Evolutionary conservation across 2,888 invertebrate genomes (phyloP), one percentile per base, ranked within the genome.

Genomic region (Macaria liturata): DNA sequence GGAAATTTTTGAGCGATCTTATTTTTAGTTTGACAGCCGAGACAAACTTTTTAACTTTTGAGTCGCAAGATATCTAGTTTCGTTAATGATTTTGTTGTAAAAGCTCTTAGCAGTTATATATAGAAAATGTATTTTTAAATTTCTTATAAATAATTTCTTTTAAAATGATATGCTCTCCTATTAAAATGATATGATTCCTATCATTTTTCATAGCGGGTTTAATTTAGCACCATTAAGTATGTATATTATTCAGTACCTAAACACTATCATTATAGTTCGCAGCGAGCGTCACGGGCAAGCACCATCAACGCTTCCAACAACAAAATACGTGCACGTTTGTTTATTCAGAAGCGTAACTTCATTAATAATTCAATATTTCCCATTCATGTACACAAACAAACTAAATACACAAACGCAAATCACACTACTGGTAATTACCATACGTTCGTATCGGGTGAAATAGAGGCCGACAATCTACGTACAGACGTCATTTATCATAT

Each of bases 401-500:
- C 68, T 56, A 60, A 58, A 63, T 60, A 58, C 53, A 65, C 48
- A 64, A 66, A 65, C 66, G 71, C 67, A 68, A 71, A 76, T 72
- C 74, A 74, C 70, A 72, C 70, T 51, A 58, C 57, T 32, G 53
- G 68, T 81, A 80, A 81, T 81, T 76, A 81, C 73, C 76, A 74
- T 75, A 75, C 74, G 67, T 62, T 71, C 64, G 69, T 66, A 69
- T 57, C 68, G 66, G 67, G 58, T 52, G 59, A 65, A 62, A 67
- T 69, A 62, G 61, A 61, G 61, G 65, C 61, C 56, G 56, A 39
- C 37, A 37, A 39, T n/a, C 51, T 46, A 64, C 65, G 69, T 63
- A 81, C 76, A 81, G 77, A 72, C 72, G 58, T 68, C 76, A 84
- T 85, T 83, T 79, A 83, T 83, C 85, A 85, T 78, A 76, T 75